These are phyloP conservation scores for Colletes latitarsis DNA, from an alignment of 1,140 invertebrate species.

Conservation along the genomic window DNA sequence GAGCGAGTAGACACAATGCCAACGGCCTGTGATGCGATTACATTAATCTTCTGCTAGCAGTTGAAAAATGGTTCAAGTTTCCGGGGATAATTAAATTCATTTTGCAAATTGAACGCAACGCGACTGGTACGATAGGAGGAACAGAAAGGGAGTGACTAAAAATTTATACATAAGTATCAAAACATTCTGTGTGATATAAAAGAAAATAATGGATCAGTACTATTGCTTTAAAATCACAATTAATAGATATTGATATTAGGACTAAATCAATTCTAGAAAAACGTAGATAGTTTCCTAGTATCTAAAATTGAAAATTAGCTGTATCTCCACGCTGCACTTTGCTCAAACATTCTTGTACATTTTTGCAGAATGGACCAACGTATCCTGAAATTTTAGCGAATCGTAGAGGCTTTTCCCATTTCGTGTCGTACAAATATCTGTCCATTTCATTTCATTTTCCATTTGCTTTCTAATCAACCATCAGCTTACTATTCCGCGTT, in stretches of 20 bases:
- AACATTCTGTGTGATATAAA: too few species aligned
- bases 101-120: neutral
- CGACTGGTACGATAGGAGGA: too few species aligned
- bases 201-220: too few species aligned
- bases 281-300: neutral
- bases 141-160: too few species aligned
- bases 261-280: too few species aligned
- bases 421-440: neutral
- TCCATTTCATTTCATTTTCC: too few species aligned
- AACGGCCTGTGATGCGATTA: neutral
- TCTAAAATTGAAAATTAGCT: neutral
- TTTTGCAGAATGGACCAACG: neutral
- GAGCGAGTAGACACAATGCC: neutral
- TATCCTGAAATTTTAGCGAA: neutral
- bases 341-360: too few species aligned
- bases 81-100: neutral
- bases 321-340: too few species aligned
- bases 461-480: conserved; percentile 26
- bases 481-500: neutral
- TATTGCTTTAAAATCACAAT: too few species aligned
- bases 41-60: conserved; percentile 9
- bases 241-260: too few species aligned
- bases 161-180: too few species aligned
- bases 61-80: conserved; percentile 9
- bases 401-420: neutral